Conservation (phyloP, 2,113 vertebrate genomes). For the Physeter macrocephalus region DNA sequence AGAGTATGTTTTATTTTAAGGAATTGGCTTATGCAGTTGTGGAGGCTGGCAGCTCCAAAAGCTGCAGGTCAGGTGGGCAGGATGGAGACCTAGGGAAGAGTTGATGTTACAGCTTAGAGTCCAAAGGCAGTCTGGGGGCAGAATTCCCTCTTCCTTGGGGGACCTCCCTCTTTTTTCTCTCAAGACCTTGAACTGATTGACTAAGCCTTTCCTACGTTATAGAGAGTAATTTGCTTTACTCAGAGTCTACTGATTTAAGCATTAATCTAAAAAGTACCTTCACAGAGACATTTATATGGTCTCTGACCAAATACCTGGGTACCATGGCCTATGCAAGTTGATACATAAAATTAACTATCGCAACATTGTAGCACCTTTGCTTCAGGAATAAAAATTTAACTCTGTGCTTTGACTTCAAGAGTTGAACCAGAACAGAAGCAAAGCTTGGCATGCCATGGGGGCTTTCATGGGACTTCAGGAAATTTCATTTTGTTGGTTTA, state of each 20-base stretch:
- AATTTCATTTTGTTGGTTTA: constrained; percentile 7
- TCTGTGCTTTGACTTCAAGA: not conserved
- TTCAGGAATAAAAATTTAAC: not conserved
- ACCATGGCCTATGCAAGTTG: not conserved
- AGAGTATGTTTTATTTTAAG: not conserved
- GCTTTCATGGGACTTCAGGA: not conserved
- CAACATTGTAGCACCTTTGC: not conserved
- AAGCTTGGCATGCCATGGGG: not conserved
- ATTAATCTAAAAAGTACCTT: not conserved
- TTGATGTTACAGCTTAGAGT: not conserved
- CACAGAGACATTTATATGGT: not conserved
- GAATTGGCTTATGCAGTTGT: not conserved
- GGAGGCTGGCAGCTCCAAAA: not conserved
- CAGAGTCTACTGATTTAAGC: not conserved
- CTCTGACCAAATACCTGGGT: not conserved
- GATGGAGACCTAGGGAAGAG: not conserved
- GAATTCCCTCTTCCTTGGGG: not conserved
- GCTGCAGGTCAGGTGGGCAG: not conserved
- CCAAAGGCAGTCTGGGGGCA: not conserved
- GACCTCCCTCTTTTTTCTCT: not conserved
- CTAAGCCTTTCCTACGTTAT: not conserved
- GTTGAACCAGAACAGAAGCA: not conserved
- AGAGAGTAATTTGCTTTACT: not conserved
- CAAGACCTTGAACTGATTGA: not conserved
- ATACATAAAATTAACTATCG: not conserved